phyloP scores from a whole-genome alignment of 2,888 invertebrate genomes.

The Eulithis prunata region DNA sequence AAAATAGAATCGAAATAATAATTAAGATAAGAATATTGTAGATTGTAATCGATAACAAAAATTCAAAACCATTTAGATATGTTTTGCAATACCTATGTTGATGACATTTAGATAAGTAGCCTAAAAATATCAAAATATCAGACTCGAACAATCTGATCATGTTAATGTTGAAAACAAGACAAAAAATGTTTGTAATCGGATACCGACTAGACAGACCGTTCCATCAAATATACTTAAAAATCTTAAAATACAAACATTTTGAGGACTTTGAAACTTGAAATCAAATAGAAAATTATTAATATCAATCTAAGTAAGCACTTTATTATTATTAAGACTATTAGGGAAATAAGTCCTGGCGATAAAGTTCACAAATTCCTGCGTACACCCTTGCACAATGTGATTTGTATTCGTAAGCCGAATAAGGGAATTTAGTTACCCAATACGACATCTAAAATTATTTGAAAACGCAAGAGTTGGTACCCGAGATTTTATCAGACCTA shows the following conservation, averaged over 20 bases:
- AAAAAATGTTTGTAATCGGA: too few species aligned
- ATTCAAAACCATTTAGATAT: too few species aligned
- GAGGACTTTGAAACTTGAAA: too few species aligned
- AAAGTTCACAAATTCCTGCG: conserved; percentile 27
- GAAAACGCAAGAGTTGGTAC: conserved; percentile 35
- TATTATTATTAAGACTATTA: too few species aligned
- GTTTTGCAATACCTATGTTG: neutral
- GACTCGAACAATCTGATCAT: too few species aligned
- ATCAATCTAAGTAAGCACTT: too few species aligned
- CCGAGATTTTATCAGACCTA: conserved; percentile 38
- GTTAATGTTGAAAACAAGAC: too few species aligned
- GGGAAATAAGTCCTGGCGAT: conserved; percentile 1
- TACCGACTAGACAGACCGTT: too few species aligned
- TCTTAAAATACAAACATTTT: too few species aligned
- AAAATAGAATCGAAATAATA: neutral
- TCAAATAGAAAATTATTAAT: too few species aligned
- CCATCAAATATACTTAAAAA: too few species aligned
- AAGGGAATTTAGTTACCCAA: conserved; percentile 40
- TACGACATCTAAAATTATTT: conserved; percentile 40
- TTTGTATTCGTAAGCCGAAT: conserved; percentile 36
- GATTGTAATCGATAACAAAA: too few species aligned
- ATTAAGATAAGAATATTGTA: neutral
- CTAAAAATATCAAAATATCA: conserved; percentile 8
- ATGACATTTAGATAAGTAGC: conserved; percentile 10
- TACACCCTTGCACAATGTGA: conserved; percentile 37